These are phyloP conservation scores for Phanerotoma sp. DNA, from an alignment of 2,888 invertebrate species.

Conservation along the genomic window DNA sequence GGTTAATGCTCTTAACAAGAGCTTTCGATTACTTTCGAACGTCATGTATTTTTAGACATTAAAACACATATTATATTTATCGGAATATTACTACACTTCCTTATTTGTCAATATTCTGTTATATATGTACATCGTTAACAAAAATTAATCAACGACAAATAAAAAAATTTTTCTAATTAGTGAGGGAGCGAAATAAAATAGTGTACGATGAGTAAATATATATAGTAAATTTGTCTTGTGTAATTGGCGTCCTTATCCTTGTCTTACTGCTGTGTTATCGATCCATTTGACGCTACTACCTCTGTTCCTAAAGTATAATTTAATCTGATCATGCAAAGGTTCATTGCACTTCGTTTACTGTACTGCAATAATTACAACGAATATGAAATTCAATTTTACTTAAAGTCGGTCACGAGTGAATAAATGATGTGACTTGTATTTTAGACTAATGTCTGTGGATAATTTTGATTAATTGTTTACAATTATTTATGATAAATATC, in stretches of 20 bases:
- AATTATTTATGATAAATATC: too few species aligned
- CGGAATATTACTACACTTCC: not conserved
- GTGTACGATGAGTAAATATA: too few species aligned
- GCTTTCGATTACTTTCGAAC: not conserved
- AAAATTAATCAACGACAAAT: too few species aligned
- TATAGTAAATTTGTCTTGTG: too few species aligned
- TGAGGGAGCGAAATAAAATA: too few species aligned
- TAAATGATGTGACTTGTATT: too few species aligned
- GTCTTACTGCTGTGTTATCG: constrained; percentile 14
- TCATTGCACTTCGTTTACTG: constrained; percentile 7
- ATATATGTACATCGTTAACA: not conserved
- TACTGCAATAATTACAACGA: not conserved
- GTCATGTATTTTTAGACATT: constrained; percentile 1
- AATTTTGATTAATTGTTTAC: too few species aligned
- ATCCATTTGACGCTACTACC: constrained; percentile 14
- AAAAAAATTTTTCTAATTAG: too few species aligned
- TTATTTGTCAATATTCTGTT: not conserved
- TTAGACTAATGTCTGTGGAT: too few species aligned
- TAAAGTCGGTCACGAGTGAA: too few species aligned
- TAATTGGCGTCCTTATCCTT: not conserved
- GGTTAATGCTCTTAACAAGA: constrained; percentile 1
- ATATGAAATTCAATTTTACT: not conserved
- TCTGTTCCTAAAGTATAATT: constrained; percentile 13
- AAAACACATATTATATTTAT: not conserved
- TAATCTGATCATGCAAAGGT: constrained; percentile 22